These are phyloP conservation scores for Mola mola DNA, from an alignment of 2,113 vertebrate genomes.

Conservation along the genomic window DNA sequence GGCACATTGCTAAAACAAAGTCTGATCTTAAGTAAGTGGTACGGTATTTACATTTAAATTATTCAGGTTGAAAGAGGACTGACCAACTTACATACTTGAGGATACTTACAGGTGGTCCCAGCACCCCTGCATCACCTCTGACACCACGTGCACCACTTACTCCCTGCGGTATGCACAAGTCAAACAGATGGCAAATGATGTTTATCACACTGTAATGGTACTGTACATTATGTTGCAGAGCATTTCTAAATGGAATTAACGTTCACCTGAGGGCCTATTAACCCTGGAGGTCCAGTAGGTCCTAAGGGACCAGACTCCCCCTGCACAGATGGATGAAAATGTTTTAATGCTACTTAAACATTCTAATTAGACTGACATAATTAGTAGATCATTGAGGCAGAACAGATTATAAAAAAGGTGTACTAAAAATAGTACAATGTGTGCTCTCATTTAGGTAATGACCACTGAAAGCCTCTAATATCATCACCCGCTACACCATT, in stretches of 20 bases:
- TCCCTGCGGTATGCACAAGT: conserved; percentile 76
- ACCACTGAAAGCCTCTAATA: not conserved
- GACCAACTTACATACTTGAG: not conserved
- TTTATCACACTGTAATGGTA: too few relatives aligned
- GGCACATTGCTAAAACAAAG: too few relatives aligned
- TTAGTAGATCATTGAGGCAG: too few relatives aligned
- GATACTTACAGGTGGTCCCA: conserved; percentile 77
- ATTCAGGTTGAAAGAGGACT: too few relatives aligned
- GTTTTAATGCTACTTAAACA: not conserved
- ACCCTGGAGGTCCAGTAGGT: conserved; percentile 59
- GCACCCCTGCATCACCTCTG: conserved; percentile 82
- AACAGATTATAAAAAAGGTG: too few relatives aligned
- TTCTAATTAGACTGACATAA: too few relatives aligned
- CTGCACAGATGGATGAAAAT: conserved; percentile 43
- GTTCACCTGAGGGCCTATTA: conserved; percentile 70
- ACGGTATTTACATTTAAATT: too few relatives aligned
- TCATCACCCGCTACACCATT: not conserved
- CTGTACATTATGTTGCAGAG: not conserved
- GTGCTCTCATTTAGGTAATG: not conserved
- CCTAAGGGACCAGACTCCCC: conserved; percentile 63
- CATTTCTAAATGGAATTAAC: not conserved
- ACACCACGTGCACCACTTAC: conserved; percentile 74
- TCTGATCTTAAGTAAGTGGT: too few relatives aligned
- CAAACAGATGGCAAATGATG: too few relatives aligned
- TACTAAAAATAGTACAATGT: too few relatives aligned